A percentile compares a stretch with the other conserved stretches of the same genome.
phyloP scores from a whole-genome alignment of 2,797 vertebrate genomes.

The Sebastiscus tertius region DNA sequence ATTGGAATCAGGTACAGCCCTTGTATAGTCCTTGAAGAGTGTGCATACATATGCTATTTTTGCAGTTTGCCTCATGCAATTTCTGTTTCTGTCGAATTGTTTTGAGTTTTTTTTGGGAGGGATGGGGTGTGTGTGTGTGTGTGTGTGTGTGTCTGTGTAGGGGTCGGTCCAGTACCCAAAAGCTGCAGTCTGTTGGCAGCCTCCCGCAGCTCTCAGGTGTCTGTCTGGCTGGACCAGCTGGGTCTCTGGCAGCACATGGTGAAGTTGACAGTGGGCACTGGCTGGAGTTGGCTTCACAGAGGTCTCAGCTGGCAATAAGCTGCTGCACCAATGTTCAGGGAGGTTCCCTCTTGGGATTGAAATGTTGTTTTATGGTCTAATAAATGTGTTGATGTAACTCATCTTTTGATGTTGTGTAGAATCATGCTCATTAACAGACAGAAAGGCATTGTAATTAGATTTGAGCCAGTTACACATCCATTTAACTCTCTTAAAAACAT shows the following conservation, averaged over 20 bases:
- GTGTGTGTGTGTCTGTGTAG: background rate
- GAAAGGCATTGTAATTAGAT: background rate
- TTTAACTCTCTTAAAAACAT: background rate
- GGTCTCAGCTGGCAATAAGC: conserved; percentile 62
- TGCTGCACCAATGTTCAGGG: conserved; percentile 40
- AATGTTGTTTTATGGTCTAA: conserved; percentile 51
- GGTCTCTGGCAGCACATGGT: conserved; percentile 54
- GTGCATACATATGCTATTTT: background rate
- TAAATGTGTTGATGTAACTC: conserved; percentile 30
- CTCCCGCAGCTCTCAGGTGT: conserved; percentile 57
- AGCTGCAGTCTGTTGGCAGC: conserved; percentile 54
- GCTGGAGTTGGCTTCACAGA: conserved; percentile 50
- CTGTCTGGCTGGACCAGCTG: conserved; percentile 58
- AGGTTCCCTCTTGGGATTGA: conserved; percentile 30
- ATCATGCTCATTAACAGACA: background rate
- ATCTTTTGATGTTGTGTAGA: conserved; percentile 3
- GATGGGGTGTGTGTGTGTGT: background rate
- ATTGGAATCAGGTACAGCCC: background rate
- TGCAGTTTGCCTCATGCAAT: background rate
- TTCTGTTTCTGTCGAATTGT: background rate
- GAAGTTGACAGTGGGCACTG: conserved; percentile 44
- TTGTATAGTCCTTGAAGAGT: background rate
- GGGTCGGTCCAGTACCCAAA: background rate
- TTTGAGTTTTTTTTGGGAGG: background rate
- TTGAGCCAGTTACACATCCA: background rate